A percentile compares a stretch with the other conserved stretches of the same genome.
These are phyloP conservation scores for Phytoseiulus persimilis DNA, from an alignment of 2,888 invertebrate species.

Conservation along the genomic window DNA sequence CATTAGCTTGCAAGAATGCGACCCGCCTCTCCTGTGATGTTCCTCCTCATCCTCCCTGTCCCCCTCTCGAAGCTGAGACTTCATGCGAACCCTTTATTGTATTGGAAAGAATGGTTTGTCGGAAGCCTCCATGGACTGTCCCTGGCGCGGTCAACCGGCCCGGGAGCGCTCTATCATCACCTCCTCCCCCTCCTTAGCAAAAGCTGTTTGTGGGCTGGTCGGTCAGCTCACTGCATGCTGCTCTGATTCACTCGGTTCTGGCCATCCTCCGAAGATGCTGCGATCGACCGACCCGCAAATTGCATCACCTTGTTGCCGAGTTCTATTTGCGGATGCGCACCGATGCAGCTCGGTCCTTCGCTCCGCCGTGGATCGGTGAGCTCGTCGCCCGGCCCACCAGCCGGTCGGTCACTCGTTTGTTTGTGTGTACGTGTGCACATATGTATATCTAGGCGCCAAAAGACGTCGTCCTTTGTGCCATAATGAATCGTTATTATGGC, in stretches of 20 bases:
- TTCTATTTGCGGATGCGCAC: background rate
- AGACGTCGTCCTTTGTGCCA: background rate
- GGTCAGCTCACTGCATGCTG: background rate
- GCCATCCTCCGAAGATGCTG: background rate
- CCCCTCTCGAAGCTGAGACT: background rate
- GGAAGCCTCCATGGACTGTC: too few relatives aligned
- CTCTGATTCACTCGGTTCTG: background rate
- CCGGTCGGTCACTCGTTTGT: background rate
- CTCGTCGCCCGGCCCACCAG: background rate
- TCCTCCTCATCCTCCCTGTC: background rate
- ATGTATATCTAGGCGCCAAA: background rate
- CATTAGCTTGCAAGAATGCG: background rate
- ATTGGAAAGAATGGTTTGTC: too few relatives aligned
- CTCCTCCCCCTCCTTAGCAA: too few relatives aligned
- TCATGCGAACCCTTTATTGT: too few relatives aligned
- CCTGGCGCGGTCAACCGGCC: too few relatives aligned
- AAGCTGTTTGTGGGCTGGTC: background rate
- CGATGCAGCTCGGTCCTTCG: background rate
- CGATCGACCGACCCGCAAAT: background rate
- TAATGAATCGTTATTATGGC: slow-evolving; percentile 5
- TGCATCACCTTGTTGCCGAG: background rate
- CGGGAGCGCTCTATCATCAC: too few relatives aligned
- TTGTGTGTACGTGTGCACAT: background rate
- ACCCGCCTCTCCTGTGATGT: background rate
- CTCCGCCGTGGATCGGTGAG: background rate